Percentiles rank a stretch among this genome's conserved stretches.
Evolutionary conservation across 1,140 invertebrate genomes (phyloP).

Genomic region (Sesamia nonagrioides): DNA sequence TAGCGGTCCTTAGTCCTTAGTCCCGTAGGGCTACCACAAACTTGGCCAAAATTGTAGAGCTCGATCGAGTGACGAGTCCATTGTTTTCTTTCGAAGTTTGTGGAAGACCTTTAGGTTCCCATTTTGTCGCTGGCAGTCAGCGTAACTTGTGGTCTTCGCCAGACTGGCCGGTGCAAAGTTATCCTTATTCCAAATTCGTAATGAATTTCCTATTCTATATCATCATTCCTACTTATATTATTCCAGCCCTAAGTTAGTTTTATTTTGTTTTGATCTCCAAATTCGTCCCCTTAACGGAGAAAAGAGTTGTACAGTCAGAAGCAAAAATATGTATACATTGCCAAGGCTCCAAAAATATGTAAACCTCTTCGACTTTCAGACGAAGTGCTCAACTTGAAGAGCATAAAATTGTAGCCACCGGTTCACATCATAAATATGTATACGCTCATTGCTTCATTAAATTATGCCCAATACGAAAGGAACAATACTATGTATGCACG

Average conservation of each 20-base stretch:
- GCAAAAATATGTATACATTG: too few species aligned
- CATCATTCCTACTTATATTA: not conserved
- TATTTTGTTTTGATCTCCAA: not conserved
- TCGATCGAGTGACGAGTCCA: conserved; percentile 71
- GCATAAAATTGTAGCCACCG: too few species aligned
- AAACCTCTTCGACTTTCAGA: too few species aligned
- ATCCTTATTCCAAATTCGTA: not conserved
- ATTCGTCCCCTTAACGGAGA: not conserved
- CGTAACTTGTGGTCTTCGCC: not conserved
- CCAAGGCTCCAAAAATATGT: too few species aligned
- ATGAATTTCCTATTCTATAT: not conserved
- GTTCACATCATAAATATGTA: too few species aligned
- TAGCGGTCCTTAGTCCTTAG: conserved; percentile 48
- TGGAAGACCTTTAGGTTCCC: conserved; percentile 66
- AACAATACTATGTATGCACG: too few species aligned
- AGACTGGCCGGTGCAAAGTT: not conserved
- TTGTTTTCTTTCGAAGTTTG: conserved; percentile 73
- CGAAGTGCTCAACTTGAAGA: not conserved
- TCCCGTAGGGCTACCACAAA: conserved; percentile 75
- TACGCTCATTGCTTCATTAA: too few species aligned
- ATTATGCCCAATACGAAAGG: too few species aligned
- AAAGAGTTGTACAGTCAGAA: too few species aligned
- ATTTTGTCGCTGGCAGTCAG: not conserved
- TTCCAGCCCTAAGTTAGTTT: not conserved
- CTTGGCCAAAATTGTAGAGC: conserved; percentile 61